Conservation (phyloP, 23 tunicate species). For the Ciona savignyi region DNA sequence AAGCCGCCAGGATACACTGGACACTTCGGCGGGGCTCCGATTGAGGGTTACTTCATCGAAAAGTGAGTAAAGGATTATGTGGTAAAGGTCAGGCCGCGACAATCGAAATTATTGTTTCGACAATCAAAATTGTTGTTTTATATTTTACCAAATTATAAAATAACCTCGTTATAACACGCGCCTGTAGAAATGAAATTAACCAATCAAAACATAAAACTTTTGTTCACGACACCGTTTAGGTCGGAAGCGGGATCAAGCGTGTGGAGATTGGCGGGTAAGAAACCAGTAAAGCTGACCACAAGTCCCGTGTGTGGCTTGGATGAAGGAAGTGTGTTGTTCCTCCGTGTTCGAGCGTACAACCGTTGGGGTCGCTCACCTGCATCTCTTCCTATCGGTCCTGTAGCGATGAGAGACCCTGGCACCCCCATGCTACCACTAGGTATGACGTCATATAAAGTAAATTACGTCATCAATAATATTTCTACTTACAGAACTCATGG, state of each 20-base stretch:
- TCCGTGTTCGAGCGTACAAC: conserved; percentile 70
- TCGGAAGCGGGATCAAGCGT: conserved; percentile 63
- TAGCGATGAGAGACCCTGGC: conserved; percentile 75
- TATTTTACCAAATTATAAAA: too few species aligned
- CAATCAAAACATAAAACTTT: too few species aligned
- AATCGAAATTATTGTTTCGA: too few species aligned
- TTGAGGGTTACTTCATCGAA: conserved; percentile 83
- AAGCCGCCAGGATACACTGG: conserved; percentile 92
- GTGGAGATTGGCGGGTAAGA: conserved; percentile 47
- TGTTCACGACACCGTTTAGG: too few species aligned
- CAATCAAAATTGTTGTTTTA: too few species aligned
- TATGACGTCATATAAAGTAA: conserved; percentile 3
- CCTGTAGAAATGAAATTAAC: too few species aligned
- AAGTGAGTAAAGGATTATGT: conserved; percentile 24
- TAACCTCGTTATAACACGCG: too few species aligned
- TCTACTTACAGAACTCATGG: conserved; percentile 39
- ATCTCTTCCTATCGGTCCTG: conserved; percentile 68
- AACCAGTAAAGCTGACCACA: conserved; percentile 38
- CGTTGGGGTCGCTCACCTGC: conserved; percentile 71
- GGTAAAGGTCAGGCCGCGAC: too few species aligned
- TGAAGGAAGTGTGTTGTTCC: conserved; percentile 56
- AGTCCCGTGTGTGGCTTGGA: conserved; percentile 47
- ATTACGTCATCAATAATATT: neutral
- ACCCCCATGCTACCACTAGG: conserved; percentile 45
- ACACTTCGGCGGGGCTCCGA: conserved; percentile 81